These are phyloP conservation scores for Hassar affinis DNA, from an alignment of 2,113 vertebrate species.

Conservation along the genomic window DNA sequence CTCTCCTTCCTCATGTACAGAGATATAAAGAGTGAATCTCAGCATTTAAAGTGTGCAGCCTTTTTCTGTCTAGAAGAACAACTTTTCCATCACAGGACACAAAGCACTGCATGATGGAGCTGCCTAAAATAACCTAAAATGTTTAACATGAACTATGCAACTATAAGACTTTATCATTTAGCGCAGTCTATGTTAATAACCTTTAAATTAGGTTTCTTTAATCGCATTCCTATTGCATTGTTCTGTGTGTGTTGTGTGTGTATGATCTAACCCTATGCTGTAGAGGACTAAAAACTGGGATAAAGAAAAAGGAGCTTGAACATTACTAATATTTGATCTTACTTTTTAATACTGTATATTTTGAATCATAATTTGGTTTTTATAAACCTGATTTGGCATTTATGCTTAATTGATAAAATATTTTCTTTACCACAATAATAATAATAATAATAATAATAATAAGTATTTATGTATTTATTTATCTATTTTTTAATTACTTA, in stretches of 20 bases:
- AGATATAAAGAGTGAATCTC: not conserved
- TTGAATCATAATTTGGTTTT: not conserved
- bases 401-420: not conserved
- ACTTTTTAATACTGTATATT: not conserved
- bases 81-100: not conserved
- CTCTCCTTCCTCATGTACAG: not conserved
- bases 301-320: not conserved
- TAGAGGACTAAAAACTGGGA: not conserved
- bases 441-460: not conserved
- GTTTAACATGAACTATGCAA: not conserved
- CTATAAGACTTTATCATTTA: not conserved
- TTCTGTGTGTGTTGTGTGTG: not conserved
- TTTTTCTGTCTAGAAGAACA: not conserved
- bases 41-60: conserved; percentile 1
- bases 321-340: not conserved
- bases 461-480: not conserved
- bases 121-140: not conserved
- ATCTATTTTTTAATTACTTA: not conserved
- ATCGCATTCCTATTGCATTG: not conserved
- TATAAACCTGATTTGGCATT: not conserved
- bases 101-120: not conserved
- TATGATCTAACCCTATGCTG: not conserved
- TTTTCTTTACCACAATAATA: not conserved
- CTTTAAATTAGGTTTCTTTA: not conserved
- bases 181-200: not conserved